Percentiles rank a stretch among this genome's conserved stretches.
phyloP scores from a whole-genome alignment of 2,797 vertebrate species.

The Tenualosa ilisha region DNA sequence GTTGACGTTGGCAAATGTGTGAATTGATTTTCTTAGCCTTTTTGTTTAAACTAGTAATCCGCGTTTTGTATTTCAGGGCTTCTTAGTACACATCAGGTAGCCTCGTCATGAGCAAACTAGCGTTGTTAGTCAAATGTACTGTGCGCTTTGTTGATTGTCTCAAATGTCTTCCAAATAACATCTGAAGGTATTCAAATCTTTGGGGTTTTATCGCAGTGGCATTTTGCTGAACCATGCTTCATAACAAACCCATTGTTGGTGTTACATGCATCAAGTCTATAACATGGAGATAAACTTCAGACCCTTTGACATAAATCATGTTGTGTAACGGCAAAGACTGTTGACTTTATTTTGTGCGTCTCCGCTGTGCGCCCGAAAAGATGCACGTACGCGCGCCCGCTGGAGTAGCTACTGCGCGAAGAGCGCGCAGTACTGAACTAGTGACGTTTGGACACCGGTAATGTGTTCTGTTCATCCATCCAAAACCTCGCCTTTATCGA shows the following conservation, averaged over 20 bases:
- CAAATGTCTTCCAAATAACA: slow-evolving; percentile 60
- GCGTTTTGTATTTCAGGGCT: slow-evolving; percentile 30
- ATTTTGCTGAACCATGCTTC: slow-evolving; percentile 65
- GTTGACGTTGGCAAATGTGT: slow-evolving; percentile 39
- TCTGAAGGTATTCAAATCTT: slow-evolving; percentile 68
- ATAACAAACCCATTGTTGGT: slow-evolving; percentile 59
- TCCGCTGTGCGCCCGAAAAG: slow-evolving; percentile 47
- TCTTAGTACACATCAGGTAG: slow-evolving; percentile 17
- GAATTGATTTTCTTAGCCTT: slow-evolving; percentile 31
- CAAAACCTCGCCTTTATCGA: neutral
- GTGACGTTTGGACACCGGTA: neutral
- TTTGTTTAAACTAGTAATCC: slow-evolving; percentile 41
- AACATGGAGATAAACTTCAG: slow-evolving; percentile 58
- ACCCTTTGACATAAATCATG: slow-evolving; percentile 53
- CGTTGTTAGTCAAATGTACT: slow-evolving; percentile 65
- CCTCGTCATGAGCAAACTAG: slow-evolving; percentile 33
- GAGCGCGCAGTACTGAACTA: slow-evolving; percentile 2
- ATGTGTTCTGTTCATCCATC: neutral
- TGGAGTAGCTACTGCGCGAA: neutral
- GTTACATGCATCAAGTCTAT: slow-evolving; percentile 52
- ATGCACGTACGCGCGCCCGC: slow-evolving; percentile 46
- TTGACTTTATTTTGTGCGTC: slow-evolving; percentile 53
- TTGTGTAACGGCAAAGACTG: slow-evolving; percentile 39
- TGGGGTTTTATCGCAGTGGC: slow-evolving; percentile 66
- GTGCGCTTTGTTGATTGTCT: slow-evolving; percentile 46